Percentiles rank a stretch among this genome's conserved stretches.
phyloP scores from a whole-genome alignment of 1,140 invertebrate genomes.

The Cydia splendana region DNA sequence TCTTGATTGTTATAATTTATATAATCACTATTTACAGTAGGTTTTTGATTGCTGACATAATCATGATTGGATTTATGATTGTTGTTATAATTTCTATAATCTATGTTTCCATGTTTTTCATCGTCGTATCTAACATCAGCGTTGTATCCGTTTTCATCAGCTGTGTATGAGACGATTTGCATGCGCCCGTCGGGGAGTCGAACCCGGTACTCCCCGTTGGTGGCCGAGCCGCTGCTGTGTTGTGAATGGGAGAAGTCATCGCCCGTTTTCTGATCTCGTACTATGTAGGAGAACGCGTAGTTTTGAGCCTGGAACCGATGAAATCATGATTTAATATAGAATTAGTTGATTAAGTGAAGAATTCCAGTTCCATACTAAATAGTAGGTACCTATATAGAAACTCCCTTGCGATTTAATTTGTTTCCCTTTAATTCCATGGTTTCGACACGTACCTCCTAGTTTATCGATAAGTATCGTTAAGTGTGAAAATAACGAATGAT shows the following conservation, averaged over 20 bases:
- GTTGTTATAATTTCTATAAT: constrained; percentile 27
- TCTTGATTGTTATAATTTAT: constrained; percentile 32
- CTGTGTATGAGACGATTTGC: constrained; percentile 82
- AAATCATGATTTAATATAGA: too few relatives aligned
- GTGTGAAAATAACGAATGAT: too few relatives aligned
- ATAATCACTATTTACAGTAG: too few relatives aligned
- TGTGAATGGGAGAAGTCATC: constrained; percentile 82
- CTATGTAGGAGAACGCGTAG: constrained; percentile 80
- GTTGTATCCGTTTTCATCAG: constrained; percentile 80
- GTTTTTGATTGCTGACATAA: neutral
- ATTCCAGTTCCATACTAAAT: too few relatives aligned
- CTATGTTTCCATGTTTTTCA: constrained; percentile 40
- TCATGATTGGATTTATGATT: constrained; percentile 29
- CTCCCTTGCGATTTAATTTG: too few relatives aligned
- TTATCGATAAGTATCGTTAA: too few relatives aligned
- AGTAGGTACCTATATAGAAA: too few relatives aligned
- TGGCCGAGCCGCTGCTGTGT: constrained; percentile 75
- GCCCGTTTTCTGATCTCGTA: constrained; percentile 78
- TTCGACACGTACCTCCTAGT: neutral
- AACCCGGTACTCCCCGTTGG: constrained; percentile 86
- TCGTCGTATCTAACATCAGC: constrained; percentile 80
- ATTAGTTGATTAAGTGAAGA: too few relatives aligned
- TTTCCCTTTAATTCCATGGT: neutral
- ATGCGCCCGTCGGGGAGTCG: constrained; percentile 87
- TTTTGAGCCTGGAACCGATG: constrained; percentile 71